Base-by-base conservation (phyloP, 1,140 invertebrate species). In the Pseudomyrmex dendroicus region DNA sequence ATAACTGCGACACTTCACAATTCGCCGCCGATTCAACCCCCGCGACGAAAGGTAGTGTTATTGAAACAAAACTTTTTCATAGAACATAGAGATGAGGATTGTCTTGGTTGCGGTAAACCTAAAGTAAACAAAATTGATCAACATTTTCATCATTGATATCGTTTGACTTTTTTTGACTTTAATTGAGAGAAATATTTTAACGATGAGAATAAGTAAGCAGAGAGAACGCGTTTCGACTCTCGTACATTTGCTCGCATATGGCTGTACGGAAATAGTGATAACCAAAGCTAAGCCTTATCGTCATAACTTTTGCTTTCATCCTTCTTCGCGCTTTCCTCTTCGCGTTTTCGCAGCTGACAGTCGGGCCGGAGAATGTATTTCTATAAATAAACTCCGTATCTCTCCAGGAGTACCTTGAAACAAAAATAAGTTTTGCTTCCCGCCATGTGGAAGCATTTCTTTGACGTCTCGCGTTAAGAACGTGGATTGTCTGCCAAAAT, bases 1-100 rank as follows among this genome's bases (percentile, higher is more conserved):
- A 92, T 92, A 54, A 93, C 92, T 13, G 91, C 90, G n/a, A 86
- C 87, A 10, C 85, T 92, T 48, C 89, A 92, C 12, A 92, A 92
- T 86, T 92, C 91, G 9, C 66, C 92, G n/a, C 87, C 87, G 8
- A 72, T 70, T 54, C 85, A 86, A 35, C 22, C 84, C 20, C 52
- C 80, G n/a, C 82, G 73, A 8, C 73, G 44, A 73, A 91, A 90
- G 86, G 92, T 92, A 89, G 68, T 86, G 0, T 62, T 63, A 22
- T 50, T n/a, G 1, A 67, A 56, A 20, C 62, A 8, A 44, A 66
- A 46, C 48, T 12, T 82, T 62, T 73, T 73, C 9, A 52, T 52
- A 52, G 13, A 52, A 52, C 35, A 25, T 25, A 25, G 2, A 35
- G 5, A 35, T 35, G 35, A 35, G 35, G 0, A 35, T 35, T 35